A percentile compares a stretch with the other conserved stretches of the same genome.
Evolutionary conservation across 2,113 vertebrate species (phyloP).

Genomic region (Cromileptes altivelis): DNA sequence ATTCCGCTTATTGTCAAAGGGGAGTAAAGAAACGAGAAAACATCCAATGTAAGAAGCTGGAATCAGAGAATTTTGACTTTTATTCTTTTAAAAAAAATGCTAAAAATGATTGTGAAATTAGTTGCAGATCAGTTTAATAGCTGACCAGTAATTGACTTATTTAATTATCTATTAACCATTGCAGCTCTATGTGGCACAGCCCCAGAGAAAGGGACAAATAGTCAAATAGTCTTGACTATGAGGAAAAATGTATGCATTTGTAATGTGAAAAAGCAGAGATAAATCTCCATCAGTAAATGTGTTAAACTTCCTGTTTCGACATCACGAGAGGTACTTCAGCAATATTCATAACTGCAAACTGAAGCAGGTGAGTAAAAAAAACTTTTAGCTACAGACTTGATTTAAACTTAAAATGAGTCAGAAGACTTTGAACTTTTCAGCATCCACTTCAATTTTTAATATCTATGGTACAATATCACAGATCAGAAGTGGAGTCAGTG

Average conservation of each 20-base stretch:
- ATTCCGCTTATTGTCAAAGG: too few relatives aligned
- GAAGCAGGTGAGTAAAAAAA: not conserved
- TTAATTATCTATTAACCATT: too few relatives aligned
- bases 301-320: not conserved
- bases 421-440: not conserved
- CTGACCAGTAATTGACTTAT: too few relatives aligned
- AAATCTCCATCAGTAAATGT: constrained; percentile 13
- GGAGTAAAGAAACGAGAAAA: too few relatives aligned
- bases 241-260: not conserved
- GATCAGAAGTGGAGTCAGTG: too few relatives aligned
- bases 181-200: not conserved
- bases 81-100: too few relatives aligned
- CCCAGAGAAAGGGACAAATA: not conserved
- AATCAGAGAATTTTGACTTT: too few relatives aligned
- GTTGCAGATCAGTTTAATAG: too few relatives aligned
- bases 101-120: too few relatives aligned
- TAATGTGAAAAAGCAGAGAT: not conserved
- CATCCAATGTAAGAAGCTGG: too few relatives aligned
- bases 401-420: not conserved
- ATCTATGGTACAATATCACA: not conserved
- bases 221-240: not conserved
- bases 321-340: not conserved
- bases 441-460: not conserved
- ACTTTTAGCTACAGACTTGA: not conserved
- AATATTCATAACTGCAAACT: not conserved